These are phyloP conservation scores for Halcyon malimbica DNA, from an alignment of 2,113 vertebrate species.

Conservation along the genomic window DNA sequence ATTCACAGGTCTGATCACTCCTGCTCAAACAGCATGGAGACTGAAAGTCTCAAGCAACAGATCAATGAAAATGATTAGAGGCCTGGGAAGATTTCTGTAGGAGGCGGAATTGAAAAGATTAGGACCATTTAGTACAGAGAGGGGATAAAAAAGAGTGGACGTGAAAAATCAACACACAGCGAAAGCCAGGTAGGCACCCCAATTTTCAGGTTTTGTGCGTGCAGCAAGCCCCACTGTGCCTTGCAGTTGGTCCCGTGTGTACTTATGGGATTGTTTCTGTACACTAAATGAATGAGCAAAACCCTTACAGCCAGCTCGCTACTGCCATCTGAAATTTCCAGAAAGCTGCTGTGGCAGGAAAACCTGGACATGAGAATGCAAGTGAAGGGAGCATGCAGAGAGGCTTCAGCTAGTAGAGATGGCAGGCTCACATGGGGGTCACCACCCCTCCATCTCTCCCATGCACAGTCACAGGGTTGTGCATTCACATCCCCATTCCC, in stretches of 20 bases:
- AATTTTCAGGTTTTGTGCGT: not conserved
- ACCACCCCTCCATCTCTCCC: not conserved
- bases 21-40: not conserved
- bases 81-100: slow-evolving; percentile 58
- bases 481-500: not conserved
- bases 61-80: slow-evolving; percentile 62
- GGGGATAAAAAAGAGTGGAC: slow-evolving; percentile 23
- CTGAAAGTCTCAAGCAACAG: slow-evolving; percentile 37
- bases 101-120: slow-evolving; percentile 63
- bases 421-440: not conserved
- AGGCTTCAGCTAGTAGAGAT: not conserved
- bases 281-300: not conserved
- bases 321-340: not conserved
- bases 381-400: rapidly evolving
- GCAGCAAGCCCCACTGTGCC: not conserved
- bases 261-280: slow-evolving; percentile 11
- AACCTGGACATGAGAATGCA: not conserved
- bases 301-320: not conserved
- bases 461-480: rapidly evolving
- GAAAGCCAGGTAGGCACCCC: not conserved
- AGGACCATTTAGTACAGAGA: slow-evolving; percentile 21
- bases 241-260: not conserved
- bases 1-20: not conserved
- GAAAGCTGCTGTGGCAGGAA: not conserved
- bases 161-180: not conserved